Percentiles rank a stretch among this genome's conserved stretches.
Evolutionary conservation across 2,888 invertebrate genomes (phyloP).

Genomic region (Limnephilus lunatus): DNA sequence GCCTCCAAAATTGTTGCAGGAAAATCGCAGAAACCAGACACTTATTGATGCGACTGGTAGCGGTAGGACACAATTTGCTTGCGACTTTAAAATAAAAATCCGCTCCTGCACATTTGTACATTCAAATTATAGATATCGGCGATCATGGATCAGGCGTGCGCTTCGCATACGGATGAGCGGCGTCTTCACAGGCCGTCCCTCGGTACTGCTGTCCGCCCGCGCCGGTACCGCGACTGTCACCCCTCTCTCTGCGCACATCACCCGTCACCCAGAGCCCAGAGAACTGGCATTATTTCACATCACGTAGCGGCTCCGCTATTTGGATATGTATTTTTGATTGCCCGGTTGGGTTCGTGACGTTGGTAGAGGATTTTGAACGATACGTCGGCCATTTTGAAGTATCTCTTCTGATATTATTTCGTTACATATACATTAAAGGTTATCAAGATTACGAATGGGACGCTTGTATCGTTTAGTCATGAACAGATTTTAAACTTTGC

Average conservation of each 20-base stretch:
- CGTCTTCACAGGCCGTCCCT: background rate
- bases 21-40: no score
- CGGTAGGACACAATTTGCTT: no score
- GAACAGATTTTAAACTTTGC: no score
- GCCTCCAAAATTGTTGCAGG: no score
- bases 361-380: conserved; percentile 3
- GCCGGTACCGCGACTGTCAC: background rate
- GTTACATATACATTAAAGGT: no score
- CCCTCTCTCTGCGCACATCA: background rate
- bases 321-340: conserved; percentile 64
- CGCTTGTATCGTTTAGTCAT: no score
- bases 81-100: background rate
- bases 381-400: conserved; percentile 23
- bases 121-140: conserved; percentile 24
- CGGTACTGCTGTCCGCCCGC: background rate
- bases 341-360: conserved; percentile 54
- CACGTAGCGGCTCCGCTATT: conserved; percentile 43
- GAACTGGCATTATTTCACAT: conserved; percentile 17
- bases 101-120: conserved; percentile 29
- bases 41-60: no score
- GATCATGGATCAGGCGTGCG: conserved; percentile 14
- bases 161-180: conserved; percentile 24
- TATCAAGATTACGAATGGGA: no score
- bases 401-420: no score
- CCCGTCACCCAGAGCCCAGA: background rate